These are phyloP conservation scores for Anguilla megastoma DNA, from an alignment of 2,797 vertebrate species.

Conservation along the genomic window DNA sequence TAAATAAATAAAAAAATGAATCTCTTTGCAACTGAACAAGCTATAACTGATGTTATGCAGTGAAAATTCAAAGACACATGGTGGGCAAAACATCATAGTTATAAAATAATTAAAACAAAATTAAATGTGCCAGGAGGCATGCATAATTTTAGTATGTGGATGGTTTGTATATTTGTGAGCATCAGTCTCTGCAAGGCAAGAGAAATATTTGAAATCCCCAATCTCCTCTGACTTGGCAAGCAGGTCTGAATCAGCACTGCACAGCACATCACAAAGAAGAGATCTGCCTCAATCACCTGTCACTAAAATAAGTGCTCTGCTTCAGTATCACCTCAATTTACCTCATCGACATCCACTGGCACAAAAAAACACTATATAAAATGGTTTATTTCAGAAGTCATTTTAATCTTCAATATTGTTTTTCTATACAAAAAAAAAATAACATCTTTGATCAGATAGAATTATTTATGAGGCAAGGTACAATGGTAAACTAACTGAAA, in stretches of 20 bases:
- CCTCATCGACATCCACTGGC: not conserved
- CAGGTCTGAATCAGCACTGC: not conserved
- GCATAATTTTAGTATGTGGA: constrained; percentile 19
- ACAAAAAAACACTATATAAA: not conserved
- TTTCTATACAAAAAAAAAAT: not conserved
- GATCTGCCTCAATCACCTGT: not conserved
- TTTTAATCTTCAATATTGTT: not conserved
- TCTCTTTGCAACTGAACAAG: constrained; percentile 39
- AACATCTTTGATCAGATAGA: not conserved
- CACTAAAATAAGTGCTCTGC: not conserved
- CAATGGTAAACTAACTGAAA: not conserved
- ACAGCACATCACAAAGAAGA: not conserved
- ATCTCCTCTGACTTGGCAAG: not conserved
- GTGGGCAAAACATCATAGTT: constrained; percentile 37
- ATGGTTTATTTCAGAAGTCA: not conserved
- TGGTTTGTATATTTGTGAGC: not conserved
- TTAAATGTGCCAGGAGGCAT: constrained; percentile 27
- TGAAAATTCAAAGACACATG: constrained; percentile 34
- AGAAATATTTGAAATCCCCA: not conserved
- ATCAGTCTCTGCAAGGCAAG: not conserved
- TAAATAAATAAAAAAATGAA: constrained; percentile 31
- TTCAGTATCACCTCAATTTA: not conserved
- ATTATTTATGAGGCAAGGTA: not conserved
- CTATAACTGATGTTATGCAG: constrained; percentile 38
- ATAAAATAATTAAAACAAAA: constrained; percentile 36